Conservation (phyloP, 2,113 vertebrate species). For the Notechis scutatus region DNA sequence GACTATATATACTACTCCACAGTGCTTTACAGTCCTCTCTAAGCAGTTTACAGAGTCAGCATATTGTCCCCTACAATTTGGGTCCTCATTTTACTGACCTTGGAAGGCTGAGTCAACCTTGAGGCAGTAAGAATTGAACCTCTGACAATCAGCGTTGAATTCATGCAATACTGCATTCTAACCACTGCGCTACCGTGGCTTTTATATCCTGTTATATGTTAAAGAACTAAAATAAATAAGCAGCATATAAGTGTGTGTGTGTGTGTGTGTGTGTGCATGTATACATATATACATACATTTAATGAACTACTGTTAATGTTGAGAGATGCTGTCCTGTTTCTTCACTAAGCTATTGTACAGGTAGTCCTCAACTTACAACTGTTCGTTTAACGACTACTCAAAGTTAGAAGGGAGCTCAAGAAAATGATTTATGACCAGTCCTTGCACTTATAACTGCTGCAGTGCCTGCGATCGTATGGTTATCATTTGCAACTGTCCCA, state of each 20-base stretch:
- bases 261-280: too few relatives aligned
- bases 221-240: neutral
- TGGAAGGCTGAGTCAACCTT: neutral
- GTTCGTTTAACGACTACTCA: neutral
- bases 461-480: neutral
- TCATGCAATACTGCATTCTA: neutral
- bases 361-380: neutral
- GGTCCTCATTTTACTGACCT: neutral
- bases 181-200: neutral
- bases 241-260: too few relatives aligned
- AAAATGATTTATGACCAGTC: neutral
- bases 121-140: neutral
- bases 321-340: neutral
- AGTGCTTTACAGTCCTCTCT: neutral
- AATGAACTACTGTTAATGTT: neutral
- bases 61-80: neutral
- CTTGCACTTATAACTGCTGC: neutral
- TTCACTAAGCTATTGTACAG: neutral
- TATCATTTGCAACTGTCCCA: neutral
- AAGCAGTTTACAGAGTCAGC: neutral
- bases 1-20: neutral
- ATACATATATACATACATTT: neutral
- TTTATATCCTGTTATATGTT: neutral
- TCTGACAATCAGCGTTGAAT: neutral
- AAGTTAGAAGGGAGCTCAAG: neutral